Evolutionary conservation across 2,113 vertebrate species (phyloP), one percentile per base, ranked within the genome.

Genomic region (Halcyon malimbica): DNA sequence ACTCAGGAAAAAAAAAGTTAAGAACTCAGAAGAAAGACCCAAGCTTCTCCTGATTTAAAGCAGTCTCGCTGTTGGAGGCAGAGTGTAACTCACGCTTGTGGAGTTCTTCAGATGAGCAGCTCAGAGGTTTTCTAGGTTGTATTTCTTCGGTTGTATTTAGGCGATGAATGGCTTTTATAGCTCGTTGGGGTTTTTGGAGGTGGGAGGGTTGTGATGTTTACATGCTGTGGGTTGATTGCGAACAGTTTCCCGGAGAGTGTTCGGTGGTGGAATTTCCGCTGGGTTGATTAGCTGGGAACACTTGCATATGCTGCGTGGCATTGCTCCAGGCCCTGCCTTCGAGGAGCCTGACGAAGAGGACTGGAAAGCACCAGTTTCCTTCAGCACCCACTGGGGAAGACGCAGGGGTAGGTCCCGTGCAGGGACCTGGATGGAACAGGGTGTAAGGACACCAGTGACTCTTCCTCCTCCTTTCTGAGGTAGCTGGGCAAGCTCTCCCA

Each of bases 201-300:
- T 94, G 77, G 87, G 93, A 94, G 84, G 37, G 74, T 73, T 95
- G 62, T 84, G 87, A 79, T 96, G 87, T 97, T 96, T 95, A 88
- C 79, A 90, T 77, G 51, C 96, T 90, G 93, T 51, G 87, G 63
- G 91, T 95, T 93, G 92, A 96, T 90, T 56, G 79, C 0, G 29
- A 96, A 83, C 68, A 77, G 90, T 94, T 96, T 93, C 85, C 75
- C 78, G 2, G 82, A 70, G 90, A 96, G 90, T 93, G 75, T 90
- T 93, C 88, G 83, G 77, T 95, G 94, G 86, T 79, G 2, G 8
- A 81, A 81, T 95, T 93, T 95, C 92, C 83, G 56, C 83, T 92
- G 79, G 68, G 88, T 87, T 92, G 96, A 96, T 97, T 96, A 96
- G 92, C 88, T 92, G 90, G 94, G 96, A 96, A 78, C 70, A 57